Conservation (phyloP, 2,113 vertebrate species). For the Probosciger aterrimus region DNA sequence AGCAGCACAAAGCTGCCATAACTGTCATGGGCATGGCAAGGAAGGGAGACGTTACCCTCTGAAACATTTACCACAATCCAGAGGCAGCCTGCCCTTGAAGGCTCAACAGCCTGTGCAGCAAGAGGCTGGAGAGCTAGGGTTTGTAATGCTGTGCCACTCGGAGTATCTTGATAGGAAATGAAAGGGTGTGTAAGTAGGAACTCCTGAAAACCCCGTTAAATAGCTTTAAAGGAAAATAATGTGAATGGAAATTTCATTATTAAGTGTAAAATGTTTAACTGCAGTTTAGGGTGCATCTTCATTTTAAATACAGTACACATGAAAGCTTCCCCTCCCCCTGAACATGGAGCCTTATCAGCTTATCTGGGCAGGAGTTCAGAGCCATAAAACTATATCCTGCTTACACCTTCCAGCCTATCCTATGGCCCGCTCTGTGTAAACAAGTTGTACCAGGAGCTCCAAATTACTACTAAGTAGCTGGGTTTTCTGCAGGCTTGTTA, state of each 20-base stretch:
- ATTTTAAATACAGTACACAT: not conserved
- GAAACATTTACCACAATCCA: not conserved
- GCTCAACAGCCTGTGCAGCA: slow-evolving; percentile 37
- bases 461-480: not conserved
- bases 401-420: slow-evolving; percentile 53
- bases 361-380: slow-evolving; percentile 65
- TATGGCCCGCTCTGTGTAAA: slow-evolving; percentile 36
- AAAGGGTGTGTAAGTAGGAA: not conserved
- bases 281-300: not conserved
- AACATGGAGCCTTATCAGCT: slow-evolving; percentile 12
- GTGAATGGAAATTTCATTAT: not conserved
- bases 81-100: not conserved
- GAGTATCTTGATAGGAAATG: not conserved
- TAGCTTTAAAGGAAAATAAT: not conserved
- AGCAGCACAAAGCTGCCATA: not conserved
- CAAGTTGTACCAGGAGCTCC: slow-evolving; percentile 58
- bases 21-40: not conserved
- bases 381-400: slow-evolving; percentile 54
- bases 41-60: not conserved
- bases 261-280: not conserved
- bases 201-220: not conserved
- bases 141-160: not conserved
- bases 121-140: not conserved
- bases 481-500: not conserved
- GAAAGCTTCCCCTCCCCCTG: slow-evolving; percentile 3